Percentiles rank a stretch among this genome's conserved stretches.
These are phyloP conservation scores for Typhlomys cinereus DNA, from an alignment of 2,113 vertebrate genomes.

Conservation along the genomic window DNA sequence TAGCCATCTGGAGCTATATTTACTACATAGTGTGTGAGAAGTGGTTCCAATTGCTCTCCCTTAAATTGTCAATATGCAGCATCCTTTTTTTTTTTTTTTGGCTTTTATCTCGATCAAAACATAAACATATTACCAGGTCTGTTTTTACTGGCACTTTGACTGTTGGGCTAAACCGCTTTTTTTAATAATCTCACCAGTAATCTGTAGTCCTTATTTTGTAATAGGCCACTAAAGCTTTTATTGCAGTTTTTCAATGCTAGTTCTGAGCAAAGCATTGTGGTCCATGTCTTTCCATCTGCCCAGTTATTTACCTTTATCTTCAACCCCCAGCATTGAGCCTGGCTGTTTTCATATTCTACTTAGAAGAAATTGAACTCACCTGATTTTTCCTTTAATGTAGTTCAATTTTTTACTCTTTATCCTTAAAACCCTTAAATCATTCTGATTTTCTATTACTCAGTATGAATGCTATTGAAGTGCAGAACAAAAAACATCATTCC, in stretches of 20 bases:
- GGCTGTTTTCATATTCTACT: neutral
- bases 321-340: neutral
- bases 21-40: neutral
- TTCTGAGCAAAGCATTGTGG: neutral
- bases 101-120: slow-evolving; percentile 10
- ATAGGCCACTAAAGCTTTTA: neutral
- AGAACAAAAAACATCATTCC: neutral
- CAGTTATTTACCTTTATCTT: no score
- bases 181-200: neutral
- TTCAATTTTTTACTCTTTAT: neutral
- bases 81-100: neutral
- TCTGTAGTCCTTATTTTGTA: neutral
- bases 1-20: neutral
- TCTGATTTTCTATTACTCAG: neutral
- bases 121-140: neutral
- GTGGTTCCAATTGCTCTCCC: neutral
- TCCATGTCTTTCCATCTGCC: neutral
- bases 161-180: neutral
- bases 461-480: neutral
- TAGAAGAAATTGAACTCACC: neutral
- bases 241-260: neutral
- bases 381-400: neutral
- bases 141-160: neutral
- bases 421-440: neutral
- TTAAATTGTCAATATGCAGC: neutral